phyloP scores from a whole-genome alignment of 2,797 vertebrate species.

The Mionectes olivaceus region DNA sequence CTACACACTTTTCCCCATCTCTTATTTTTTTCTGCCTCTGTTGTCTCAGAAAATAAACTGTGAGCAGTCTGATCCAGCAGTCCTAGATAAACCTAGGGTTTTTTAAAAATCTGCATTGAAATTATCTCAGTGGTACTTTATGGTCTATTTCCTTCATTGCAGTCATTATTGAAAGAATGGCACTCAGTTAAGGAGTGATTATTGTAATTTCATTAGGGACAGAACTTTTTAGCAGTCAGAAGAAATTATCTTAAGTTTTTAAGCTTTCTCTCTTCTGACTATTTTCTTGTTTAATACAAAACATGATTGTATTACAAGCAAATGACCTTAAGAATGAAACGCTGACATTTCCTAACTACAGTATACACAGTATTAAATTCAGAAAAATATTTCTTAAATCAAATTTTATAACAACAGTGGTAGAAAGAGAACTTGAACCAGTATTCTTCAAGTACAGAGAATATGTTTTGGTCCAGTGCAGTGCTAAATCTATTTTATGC shows the following conservation, averaged over 20 bases:
- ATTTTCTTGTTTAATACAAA: not conserved
- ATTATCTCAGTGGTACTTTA: not conserved
- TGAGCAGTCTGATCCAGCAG: not conserved
- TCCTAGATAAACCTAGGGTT: not conserved
- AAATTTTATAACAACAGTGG: not conserved
- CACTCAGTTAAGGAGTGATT: not conserved
- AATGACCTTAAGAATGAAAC: not conserved
- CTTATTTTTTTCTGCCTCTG: not conserved
- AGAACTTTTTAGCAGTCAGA: not conserved
- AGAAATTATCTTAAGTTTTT: not conserved
- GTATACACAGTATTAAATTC: not conserved
- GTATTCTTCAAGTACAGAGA: not conserved
- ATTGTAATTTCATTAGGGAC: not conserved
- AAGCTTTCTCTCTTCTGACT: not conserved
- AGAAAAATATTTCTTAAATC: not conserved
- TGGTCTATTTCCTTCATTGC: not conserved
- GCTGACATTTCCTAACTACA: not conserved
- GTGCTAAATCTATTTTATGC: not conserved
- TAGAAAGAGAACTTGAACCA: not conserved
- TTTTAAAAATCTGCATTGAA: not conserved
- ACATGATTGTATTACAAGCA: not conserved
- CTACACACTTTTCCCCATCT: not conserved
- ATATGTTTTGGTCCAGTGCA: not conserved
- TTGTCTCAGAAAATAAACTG: not conserved
- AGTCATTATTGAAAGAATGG: not conserved